Evolutionary conservation across 2,113 vertebrate species (phyloP).

Genomic region (Labeo catla): DNA sequence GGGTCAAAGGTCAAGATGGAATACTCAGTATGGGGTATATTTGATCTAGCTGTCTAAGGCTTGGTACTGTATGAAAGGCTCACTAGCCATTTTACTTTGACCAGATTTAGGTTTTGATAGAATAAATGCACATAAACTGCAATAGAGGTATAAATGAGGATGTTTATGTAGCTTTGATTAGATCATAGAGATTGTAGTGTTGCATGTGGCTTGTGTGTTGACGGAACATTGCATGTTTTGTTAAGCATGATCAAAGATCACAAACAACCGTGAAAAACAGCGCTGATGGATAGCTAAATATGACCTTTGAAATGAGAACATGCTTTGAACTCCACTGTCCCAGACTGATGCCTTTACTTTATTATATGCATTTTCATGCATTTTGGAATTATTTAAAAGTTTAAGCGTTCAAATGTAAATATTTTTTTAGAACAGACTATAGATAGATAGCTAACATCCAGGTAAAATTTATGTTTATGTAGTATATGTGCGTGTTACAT

Average conservation of each 20-base stretch:
- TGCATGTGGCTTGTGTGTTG: background rate
- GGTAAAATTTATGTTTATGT: background rate
- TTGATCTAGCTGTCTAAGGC: constrained; percentile 14
- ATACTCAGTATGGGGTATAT: background rate
- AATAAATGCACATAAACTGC: background rate
- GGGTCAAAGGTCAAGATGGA: background rate
- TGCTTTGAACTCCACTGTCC: constrained; percentile 16
- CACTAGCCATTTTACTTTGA: background rate
- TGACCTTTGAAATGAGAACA: constrained; percentile 49
- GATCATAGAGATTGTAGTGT: background rate
- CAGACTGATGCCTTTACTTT: background rate
- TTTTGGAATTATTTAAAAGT: background rate
- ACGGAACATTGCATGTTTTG: background rate
- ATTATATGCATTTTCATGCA: background rate
- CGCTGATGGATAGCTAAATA: constrained; percentile 40
- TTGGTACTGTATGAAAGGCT: background rate
- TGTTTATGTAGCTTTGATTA: background rate
- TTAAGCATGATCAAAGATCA: constrained; percentile 43
- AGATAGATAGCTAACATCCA: background rate
- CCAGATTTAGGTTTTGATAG: background rate
- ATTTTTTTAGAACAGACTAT: background rate
- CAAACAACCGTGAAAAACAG: constrained; percentile 31
- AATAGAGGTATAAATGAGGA: background rate
- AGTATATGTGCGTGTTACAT: background rate
- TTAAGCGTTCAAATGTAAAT: background rate